phyloP scores from a whole-genome alignment of 2,113 vertebrate species.

The Thryonomys swinderianus region DNA sequence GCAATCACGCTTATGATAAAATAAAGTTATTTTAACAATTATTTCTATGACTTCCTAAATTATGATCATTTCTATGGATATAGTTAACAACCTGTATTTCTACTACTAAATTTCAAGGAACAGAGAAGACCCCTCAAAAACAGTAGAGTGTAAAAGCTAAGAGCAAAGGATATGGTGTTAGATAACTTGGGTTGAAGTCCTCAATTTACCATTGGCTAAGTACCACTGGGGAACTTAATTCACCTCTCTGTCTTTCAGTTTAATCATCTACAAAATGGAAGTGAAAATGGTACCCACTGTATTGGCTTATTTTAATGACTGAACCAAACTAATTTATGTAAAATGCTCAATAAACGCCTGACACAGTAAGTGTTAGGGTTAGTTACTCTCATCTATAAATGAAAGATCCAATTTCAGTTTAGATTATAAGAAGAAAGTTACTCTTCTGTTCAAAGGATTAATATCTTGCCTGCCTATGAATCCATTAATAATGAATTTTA shows the following conservation, averaged over 20 bases:
- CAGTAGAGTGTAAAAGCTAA: neutral
- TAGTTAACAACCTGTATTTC: neutral
- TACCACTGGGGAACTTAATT: neutral
- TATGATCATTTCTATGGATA: neutral
- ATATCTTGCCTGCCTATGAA: constrained; percentile 3
- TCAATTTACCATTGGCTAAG: neutral
- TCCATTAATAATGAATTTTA: neutral
- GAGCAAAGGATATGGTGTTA: neutral
- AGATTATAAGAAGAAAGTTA: constrained; percentile 46
- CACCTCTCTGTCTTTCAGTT: neutral
- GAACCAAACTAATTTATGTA: constrained; percentile 35
- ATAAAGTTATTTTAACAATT: constrained; percentile 38
- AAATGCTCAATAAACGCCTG: neutral
- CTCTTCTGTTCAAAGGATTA: neutral
- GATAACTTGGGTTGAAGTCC: constrained; percentile 37
- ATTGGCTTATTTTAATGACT: neutral
- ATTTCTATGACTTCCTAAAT: neutral
- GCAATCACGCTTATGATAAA: neutral
- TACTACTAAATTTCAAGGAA: neutral
- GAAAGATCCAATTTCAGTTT: constrained; percentile 11
- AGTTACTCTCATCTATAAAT: neutral
- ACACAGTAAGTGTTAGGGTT: neutral
- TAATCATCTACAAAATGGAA: neutral
- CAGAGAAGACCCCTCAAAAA: neutral
- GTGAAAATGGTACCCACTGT: neutral